Evolutionary conservation across 1,140 invertebrate genomes (phyloP), one percentile per base, ranked within the genome.

Genomic region (Phocides pigmalion): DNA sequence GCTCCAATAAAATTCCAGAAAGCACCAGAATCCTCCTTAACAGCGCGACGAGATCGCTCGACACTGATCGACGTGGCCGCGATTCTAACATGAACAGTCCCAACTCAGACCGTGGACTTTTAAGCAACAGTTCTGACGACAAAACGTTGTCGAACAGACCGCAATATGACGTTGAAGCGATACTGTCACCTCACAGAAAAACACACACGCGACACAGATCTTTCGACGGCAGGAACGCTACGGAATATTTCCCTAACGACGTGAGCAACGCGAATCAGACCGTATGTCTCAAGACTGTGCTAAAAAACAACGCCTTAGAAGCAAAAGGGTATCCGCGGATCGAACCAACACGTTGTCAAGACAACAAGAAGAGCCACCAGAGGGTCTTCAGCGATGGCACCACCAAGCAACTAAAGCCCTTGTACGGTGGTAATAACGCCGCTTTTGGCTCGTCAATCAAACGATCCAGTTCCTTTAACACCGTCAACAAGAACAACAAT

Each of bases 401-500:
- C 11, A 20, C 59, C 9, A 81, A 76, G 50, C 66, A 66, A 32
- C 39, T 56, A 15, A 69, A 72, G 70, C 62, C 74, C 25, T 16
- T 59, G 2, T 44, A 69, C 56, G 61, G 58, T 37, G 35, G 35
- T 6, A 70, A 39, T 53, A 77, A 68, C 12, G 42, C 69, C n/a
- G 75, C 75, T 53, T 86, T 88, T 58, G 80, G 82, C 0, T 71
- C 80, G 3, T 84, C 90, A 0, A 92, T 92, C 16, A 86, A 81
- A 66, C 74, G 91, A n/a, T 92, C 89, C 5, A 92, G 89, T 62
- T 92, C 90, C 0, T 92, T 92, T 41, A 92, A 82, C 53, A 89
- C 87, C 2, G 91, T 92, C 4, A 92, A 90, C 53, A 90, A 81
- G 63, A 92, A 91, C 28, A 90, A 90, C 35, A 89, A 91, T 54